A percentile compares a stretch with the other conserved stretches of the same genome.
Conservation (phyloP, 2,797 vertebrate genomes). For the Echeneis naucrates region DNA sequence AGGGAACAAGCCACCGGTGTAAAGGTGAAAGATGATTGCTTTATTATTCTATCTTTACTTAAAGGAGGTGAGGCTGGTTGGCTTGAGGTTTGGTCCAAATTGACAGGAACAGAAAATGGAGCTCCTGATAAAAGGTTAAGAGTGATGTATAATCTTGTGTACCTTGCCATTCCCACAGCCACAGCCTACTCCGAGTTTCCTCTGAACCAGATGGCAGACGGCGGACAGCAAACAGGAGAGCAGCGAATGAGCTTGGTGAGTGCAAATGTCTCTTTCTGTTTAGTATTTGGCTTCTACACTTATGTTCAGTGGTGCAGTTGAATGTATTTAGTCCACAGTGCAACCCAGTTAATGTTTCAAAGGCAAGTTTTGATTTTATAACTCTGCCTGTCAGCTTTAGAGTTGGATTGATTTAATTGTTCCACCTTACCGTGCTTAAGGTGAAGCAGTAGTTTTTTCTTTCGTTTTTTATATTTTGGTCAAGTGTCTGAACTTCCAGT, state of each 20-base stretch:
- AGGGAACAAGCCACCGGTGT: constrained; percentile 22
- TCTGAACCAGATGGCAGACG: neutral
- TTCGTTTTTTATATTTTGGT: no score
- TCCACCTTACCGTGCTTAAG: constrained; percentile 2
- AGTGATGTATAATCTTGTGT: neutral
- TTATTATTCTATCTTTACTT: neutral
- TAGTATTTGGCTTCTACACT: neutral
- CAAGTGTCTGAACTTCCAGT: neutral
- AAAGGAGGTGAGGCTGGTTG: neutral
- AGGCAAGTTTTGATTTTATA: constrained; percentile 4
- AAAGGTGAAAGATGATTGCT: neutral
- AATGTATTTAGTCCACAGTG: neutral
- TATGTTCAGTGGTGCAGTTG: neutral
- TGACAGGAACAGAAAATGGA: neutral
- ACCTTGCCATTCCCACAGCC: neutral
- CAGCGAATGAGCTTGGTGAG: neutral
- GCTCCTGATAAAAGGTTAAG: neutral
- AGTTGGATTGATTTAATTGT: neutral
- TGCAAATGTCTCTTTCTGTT: neutral
- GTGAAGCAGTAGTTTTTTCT: neutral
- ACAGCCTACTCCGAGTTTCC: neutral
- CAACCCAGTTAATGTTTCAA: neutral
- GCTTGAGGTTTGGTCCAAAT: neutral
- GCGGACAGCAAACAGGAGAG: neutral
- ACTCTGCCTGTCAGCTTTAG: neutral